These are phyloP conservation scores for Aphelocoma californica DNA, from an alignment of 2,797 vertebrate species.

Conservation along the genomic window DNA sequence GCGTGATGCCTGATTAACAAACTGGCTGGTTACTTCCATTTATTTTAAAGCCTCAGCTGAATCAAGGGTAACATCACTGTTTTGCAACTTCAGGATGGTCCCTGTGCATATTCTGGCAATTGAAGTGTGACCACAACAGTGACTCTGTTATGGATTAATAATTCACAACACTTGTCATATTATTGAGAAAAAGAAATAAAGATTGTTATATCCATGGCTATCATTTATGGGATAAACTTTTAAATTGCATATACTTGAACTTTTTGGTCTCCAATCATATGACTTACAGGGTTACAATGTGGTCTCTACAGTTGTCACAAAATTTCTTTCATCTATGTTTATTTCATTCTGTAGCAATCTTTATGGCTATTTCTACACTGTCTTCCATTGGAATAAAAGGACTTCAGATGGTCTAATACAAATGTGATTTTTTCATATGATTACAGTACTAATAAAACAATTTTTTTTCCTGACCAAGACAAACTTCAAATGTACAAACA, in stretches of 20 bases:
- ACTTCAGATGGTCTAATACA: not conserved
- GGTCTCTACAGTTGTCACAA: not conserved
- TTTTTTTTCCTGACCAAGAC: not conserved
- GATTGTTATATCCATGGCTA: not conserved
- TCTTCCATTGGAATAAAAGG: not conserved
- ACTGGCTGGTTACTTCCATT: not conserved
- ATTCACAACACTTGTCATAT: not conserved
- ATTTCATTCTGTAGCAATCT: not conserved
- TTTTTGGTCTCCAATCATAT: not conserved
- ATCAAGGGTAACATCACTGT: not conserved
- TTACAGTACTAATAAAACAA: not conserved
- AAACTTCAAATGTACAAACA: not conserved
- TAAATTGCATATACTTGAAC: not conserved
- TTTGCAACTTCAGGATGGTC: not conserved
- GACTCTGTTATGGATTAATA: not conserved
- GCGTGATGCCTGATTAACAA: not conserved
- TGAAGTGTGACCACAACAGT: not conserved
- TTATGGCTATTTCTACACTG: not conserved
- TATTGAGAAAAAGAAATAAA: slow-evolving; percentile 7
- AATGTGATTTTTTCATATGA: not conserved
- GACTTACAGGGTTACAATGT: not conserved
- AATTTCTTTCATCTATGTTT: not conserved
- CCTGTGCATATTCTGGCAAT: not conserved
- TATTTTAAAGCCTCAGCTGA: not conserved
- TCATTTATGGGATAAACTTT: not conserved